Percentiles rank a stretch among this genome's conserved stretches.
phyloP scores from a whole-genome alignment of 1,140 invertebrate genomes.

The Macrocentrus cingulum region DNA sequence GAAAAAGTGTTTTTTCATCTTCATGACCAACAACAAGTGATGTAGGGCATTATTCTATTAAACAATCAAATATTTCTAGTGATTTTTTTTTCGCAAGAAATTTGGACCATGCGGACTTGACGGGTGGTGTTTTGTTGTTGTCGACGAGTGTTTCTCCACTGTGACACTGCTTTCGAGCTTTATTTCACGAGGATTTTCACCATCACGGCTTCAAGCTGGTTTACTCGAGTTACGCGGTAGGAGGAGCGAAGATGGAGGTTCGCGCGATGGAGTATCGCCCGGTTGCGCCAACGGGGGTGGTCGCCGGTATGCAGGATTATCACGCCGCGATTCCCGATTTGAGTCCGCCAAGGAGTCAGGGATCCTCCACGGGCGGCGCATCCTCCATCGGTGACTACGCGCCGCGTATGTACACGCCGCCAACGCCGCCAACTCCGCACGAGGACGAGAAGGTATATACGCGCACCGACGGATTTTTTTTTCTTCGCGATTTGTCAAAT shows the following conservation, averaged over 20 bases:
- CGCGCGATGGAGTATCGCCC: slow-evolving; percentile 56
- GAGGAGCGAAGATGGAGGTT: slow-evolving; percentile 53
- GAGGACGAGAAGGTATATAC: slow-evolving; percentile 56
- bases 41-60: too few species aligned
- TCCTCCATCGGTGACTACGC: slow-evolving; percentile 56
- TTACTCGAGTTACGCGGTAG: slow-evolving; percentile 44
- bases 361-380: slow-evolving; percentile 55
- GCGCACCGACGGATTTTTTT: neutral
- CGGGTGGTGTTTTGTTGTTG: neutral
- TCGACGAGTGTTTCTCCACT: neutral
- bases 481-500: too few species aligned
- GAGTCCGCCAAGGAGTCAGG: slow-evolving; percentile 55
- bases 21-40: too few species aligned
- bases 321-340: slow-evolving; percentile 55
- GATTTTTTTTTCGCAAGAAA: too few species aligned
- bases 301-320: slow-evolving; percentile 52
- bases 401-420: slow-evolving; percentile 57
- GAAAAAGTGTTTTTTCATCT: too few species aligned
- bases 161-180: neutral
- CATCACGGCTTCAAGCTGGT: slow-evolving; percentile 51
- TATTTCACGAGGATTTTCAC: neutral
- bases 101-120: too few species aligned
- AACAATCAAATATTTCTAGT: too few species aligned
- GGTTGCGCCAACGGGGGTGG: slow-evolving; percentile 50
- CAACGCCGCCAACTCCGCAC: slow-evolving; percentile 56